These are phyloP conservation scores for Mormoops blainvillei DNA, from an alignment of 2,113 vertebrate species.

Conservation along the genomic window DNA sequence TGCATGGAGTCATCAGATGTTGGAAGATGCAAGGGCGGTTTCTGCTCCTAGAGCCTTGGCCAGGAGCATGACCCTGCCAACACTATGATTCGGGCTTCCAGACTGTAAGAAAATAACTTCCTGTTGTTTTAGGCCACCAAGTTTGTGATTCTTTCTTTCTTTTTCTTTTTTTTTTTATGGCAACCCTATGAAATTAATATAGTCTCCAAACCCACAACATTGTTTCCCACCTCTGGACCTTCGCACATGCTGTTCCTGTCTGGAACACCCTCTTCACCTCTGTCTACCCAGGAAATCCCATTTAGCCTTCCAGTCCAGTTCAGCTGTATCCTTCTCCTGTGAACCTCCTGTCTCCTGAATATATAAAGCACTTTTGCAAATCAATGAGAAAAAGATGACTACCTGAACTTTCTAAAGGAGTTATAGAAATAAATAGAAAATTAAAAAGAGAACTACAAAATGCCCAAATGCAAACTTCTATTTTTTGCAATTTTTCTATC, in stretches of 20 bases:
- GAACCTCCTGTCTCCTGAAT: background rate
- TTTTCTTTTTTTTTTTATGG: background rate
- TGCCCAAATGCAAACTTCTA: background rate
- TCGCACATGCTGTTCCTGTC: background rate
- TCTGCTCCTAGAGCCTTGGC: background rate
- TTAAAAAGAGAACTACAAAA: background rate
- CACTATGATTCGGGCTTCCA: background rate
- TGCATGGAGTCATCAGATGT: background rate
- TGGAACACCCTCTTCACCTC: background rate
- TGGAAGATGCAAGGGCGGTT: background rate
- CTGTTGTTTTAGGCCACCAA: background rate
- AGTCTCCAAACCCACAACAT: background rate
- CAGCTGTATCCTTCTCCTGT: background rate
- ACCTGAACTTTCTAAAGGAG: background rate
- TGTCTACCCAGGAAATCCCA: background rate
- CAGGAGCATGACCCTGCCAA: too few species aligned
- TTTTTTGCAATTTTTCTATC: constrained; percentile 19
- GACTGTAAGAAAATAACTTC: background rate
- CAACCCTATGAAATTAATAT: background rate
- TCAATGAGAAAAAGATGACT: background rate
- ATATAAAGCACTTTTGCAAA: background rate
- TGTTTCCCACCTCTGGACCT: background rate
- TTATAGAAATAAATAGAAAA: background rate
- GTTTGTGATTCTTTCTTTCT: background rate
- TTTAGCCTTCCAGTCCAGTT: background rate